Percentiles rank a stretch among this genome's conserved stretches.
These are phyloP conservation scores for Strigamia crassipes DNA, from an alignment of 2,888 invertebrate genomes.

Conservation along the genomic window DNA sequence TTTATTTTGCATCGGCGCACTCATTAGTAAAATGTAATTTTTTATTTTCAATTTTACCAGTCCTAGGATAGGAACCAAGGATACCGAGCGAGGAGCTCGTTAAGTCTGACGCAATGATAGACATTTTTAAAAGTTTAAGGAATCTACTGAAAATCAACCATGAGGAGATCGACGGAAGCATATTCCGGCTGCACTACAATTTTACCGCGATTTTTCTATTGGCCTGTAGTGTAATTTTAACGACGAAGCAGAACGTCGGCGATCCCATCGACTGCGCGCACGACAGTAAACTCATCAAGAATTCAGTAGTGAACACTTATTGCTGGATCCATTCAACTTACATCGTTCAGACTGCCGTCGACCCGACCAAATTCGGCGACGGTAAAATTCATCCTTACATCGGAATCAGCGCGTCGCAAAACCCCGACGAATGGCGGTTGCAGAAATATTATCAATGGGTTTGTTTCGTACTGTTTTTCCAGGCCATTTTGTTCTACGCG, in stretches of 20 bases:
- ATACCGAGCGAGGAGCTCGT: too few relatives aligned
- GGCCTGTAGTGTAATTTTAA: constrained; percentile 65
- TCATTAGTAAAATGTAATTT: too few relatives aligned
- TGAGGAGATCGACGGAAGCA: constrained; percentile 85
- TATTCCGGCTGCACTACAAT: constrained; percentile 88
- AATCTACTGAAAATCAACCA: constrained; percentile 88
- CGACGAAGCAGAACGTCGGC: constrained; percentile 82
- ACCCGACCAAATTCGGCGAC: constrained; percentile 72
- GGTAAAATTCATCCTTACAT: constrained; percentile 85
- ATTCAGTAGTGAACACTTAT: constrained; percentile 84
- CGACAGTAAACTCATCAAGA: constrained; percentile 66
- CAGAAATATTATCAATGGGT: constrained; percentile 91
- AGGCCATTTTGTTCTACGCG: constrained; percentile 93
- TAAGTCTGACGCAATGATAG: constrained; percentile 72
- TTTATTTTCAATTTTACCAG: too few relatives aligned
- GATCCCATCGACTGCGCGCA: constrained; percentile 94
- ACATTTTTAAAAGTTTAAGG: constrained; percentile 93
- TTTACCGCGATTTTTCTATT: constrained; percentile 86
- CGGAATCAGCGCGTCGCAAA: constrained; percentile 53
- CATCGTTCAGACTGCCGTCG: constrained; percentile 80
- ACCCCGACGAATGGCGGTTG: constrained; percentile 56
- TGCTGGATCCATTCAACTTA: constrained; percentile 97
- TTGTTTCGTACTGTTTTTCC: constrained; percentile 94
- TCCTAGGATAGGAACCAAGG: too few relatives aligned
- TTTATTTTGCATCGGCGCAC: too few relatives aligned